Conservation (phyloP, 2,113 vertebrate genomes). For the Bungarus multicinctus region DNA sequence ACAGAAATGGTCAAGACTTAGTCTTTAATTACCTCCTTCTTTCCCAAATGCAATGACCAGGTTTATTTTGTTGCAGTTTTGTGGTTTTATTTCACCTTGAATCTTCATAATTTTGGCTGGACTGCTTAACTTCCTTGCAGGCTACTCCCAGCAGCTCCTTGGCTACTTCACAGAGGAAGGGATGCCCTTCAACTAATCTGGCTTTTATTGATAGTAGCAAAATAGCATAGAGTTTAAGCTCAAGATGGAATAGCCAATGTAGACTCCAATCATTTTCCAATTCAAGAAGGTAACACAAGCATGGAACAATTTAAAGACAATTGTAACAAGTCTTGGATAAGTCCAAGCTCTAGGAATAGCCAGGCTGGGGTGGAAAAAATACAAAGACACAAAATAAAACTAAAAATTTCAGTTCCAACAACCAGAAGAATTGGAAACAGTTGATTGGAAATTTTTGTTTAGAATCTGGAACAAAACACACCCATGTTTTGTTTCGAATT, state of each 20-base stretch:
- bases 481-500: neutral
- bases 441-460: neutral
- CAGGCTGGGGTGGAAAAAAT: neutral
- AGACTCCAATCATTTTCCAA: too few species aligned
- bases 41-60: neutral
- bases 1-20: neutral
- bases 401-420: neutral
- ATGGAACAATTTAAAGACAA: neutral
- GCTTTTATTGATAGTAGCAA: neutral
- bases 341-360: neutral
- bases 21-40: neutral
- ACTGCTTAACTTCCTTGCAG: neutral
- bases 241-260: too few species aligned
- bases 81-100: neutral
- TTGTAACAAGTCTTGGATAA: neutral
- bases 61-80: neutral
- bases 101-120: neutral
- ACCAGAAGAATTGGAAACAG: neutral
- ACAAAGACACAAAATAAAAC: neutral
- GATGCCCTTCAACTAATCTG: neutral
- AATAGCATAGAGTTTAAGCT: neutral
- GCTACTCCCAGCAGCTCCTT: neutral
- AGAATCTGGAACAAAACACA: neutral
- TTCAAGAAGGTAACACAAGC: too few species aligned
- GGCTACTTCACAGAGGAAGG: neutral